Evolutionary conservation across 2,797 vertebrate species (phyloP).

Genomic region (Momotus momota): DNA sequence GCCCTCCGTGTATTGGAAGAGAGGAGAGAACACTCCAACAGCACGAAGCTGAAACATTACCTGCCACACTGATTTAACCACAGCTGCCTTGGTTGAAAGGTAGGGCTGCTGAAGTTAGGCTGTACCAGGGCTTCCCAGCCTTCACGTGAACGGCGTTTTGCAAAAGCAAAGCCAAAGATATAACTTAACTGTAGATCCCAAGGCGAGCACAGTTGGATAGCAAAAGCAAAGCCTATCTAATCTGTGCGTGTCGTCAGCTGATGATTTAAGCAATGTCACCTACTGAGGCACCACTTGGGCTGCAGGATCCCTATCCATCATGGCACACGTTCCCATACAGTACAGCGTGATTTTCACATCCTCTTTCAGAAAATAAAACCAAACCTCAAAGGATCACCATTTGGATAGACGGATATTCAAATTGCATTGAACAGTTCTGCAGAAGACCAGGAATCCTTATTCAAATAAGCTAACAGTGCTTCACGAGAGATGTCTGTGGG

Average conservation of each 20-base stretch:
- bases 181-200: not conserved
- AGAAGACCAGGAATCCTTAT: constrained; percentile 3
- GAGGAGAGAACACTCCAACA: not conserved
- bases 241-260: not conserved
- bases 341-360: not conserved
- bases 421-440: not conserved
- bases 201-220: not conserved
- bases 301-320: not conserved
- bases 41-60: not conserved
- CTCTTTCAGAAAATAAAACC: constrained; percentile 3
- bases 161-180: not conserved
- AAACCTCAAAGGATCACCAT: not conserved
- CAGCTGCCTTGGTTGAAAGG: not conserved
- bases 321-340: not conserved
- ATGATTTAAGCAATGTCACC: not conserved
- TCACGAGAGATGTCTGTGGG: not conserved
- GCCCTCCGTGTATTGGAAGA: not conserved
- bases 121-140: not conserved
- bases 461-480: not conserved
- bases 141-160: fast-evolving
- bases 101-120: not conserved
- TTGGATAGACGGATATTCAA: not conserved
- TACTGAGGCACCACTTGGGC: not conserved
- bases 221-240: not conserved
- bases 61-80: not conserved